These are phyloP conservation scores for Lacanobia wlatinum DNA, from an alignment of 2,888 invertebrate species.

Conservation along the genomic window DNA sequence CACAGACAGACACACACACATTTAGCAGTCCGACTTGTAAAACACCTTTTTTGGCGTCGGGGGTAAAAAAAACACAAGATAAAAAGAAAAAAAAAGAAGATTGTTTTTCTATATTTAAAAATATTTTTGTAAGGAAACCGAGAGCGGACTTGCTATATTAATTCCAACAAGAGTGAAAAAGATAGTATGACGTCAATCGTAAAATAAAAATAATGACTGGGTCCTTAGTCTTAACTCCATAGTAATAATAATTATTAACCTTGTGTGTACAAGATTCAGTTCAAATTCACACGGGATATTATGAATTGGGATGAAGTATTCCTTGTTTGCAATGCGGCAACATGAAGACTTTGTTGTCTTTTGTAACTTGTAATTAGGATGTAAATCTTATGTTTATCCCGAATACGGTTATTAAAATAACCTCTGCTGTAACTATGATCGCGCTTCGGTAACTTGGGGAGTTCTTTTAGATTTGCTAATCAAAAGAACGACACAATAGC, in stretches of 20 bases:
- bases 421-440: too few relatives aligned
- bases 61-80: too few relatives aligned
- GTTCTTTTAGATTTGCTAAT: too few relatives aligned
- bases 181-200: slow-evolving; percentile 21
- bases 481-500: too few relatives aligned
- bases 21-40: too few relatives aligned
- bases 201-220: not conserved
- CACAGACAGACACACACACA: too few relatives aligned
- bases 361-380: not conserved
- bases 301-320: too few relatives aligned
- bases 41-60: too few relatives aligned
- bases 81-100: too few relatives aligned
- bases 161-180: slow-evolving; percentile 9
- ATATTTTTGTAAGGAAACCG: too few relatives aligned
- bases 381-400: not conserved
- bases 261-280: slow-evolving; percentile 2
- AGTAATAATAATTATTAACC: not conserved
- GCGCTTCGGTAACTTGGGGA: too few relatives aligned
- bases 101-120: too few relatives aligned
- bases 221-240: not conserved
- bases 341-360: not conserved
- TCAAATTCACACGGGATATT: not conserved
- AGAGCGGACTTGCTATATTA: not conserved
- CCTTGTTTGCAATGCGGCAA: not conserved
- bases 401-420: not conserved